These are phyloP conservation scores for Danio tinwini DNA, from an alignment of 2,797 vertebrate species.

Conservation along the genomic window DNA sequence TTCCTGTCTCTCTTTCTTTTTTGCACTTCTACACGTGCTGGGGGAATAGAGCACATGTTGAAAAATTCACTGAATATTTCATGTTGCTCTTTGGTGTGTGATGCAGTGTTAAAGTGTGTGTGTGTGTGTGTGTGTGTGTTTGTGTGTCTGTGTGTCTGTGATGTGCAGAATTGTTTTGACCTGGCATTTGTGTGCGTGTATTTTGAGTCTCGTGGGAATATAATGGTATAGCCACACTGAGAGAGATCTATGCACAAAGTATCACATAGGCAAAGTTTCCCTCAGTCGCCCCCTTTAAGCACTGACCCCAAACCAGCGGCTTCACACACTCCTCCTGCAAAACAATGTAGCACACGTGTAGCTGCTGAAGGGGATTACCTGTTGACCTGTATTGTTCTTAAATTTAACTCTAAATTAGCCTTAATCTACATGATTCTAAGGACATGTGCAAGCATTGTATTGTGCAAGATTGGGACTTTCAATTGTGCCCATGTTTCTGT, in stretches of 20 bases:
- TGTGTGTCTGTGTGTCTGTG: slow-evolving; percentile 3
- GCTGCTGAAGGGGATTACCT: not conserved
- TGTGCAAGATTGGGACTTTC: too few relatives aligned
- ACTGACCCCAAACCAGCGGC: slow-evolving; percentile 7
- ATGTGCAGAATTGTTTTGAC: slow-evolving; percentile 15
- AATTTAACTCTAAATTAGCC: not conserved
- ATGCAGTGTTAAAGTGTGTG: slow-evolving; percentile 35
- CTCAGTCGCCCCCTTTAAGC: slow-evolving; percentile 31
- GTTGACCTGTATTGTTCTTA: not conserved
- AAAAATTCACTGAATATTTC: slow-evolving; percentile 81
- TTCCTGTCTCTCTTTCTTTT: slow-evolving; percentile 40
- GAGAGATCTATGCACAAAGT: slow-evolving; percentile 33
- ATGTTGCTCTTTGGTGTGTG: slow-evolving; percentile 66
- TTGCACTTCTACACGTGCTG: slow-evolving; percentile 72
- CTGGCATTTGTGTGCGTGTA: not conserved
- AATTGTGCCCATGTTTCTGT: too few relatives aligned
- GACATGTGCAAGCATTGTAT: too few relatives aligned
- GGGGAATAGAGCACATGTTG: slow-evolving; percentile 78
- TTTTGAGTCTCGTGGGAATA: slow-evolving; percentile 12
- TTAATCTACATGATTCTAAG: not conserved
- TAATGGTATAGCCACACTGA: slow-evolving; percentile 32
- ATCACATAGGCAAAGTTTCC: slow-evolving; percentile 49
- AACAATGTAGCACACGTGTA: slow-evolving; percentile 14
- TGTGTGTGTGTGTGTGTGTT: not conserved
- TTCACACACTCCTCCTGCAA: not conserved